phyloP scores from a whole-genome alignment of 2,113 vertebrate genomes.

The Amia ocellicauda region DNA sequence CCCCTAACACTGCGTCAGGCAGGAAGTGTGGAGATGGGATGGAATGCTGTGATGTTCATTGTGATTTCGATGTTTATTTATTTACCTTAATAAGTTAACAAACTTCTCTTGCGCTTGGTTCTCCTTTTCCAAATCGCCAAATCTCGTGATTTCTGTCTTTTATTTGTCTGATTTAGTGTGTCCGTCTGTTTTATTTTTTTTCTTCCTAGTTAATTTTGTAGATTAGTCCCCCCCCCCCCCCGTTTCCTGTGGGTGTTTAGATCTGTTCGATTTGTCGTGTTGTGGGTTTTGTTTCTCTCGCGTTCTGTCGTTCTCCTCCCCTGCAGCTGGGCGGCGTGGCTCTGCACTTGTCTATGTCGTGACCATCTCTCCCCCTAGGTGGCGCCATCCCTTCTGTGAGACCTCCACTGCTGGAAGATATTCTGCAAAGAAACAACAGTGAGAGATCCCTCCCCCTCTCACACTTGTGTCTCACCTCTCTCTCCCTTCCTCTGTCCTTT shows the following conservation, averaged over 20 bases:
- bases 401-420: conserved; percentile 89
- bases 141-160: conserved; percentile 24
- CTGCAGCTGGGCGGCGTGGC: conserved; percentile 1
- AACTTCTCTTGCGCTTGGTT: too few species aligned
- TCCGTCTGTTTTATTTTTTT: conserved; percentile 27
- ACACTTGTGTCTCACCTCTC: too few species aligned
- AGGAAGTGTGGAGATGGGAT: too few species aligned
- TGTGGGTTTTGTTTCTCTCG: neutral
- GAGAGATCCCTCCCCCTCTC: too few species aligned
- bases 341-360: conserved; percentile 50
- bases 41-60: conserved; percentile 24
- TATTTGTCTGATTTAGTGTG: conserved; percentile 33
- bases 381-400: conserved; percentile 83
- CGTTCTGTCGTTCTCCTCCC: neutral
- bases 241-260: conserved; percentile 25
- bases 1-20: too few species aligned
- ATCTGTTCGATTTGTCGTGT: conserved; percentile 21
- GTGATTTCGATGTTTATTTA: conserved; percentile 25
- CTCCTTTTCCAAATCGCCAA: conserved; percentile 6
- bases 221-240: too few species aligned
- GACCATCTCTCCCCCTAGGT: conserved; percentile 74
- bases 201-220: conserved; percentile 11
- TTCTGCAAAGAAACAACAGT: conserved; percentile 71
- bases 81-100: conserved; percentile 25
- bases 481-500: too few species aligned